Percentiles rank a stretch among this genome's conserved stretches.
These are phyloP conservation scores for Athrips mouffetella DNA, from an alignment of 2,888 invertebrate genomes.

Conservation along the genomic window DNA sequence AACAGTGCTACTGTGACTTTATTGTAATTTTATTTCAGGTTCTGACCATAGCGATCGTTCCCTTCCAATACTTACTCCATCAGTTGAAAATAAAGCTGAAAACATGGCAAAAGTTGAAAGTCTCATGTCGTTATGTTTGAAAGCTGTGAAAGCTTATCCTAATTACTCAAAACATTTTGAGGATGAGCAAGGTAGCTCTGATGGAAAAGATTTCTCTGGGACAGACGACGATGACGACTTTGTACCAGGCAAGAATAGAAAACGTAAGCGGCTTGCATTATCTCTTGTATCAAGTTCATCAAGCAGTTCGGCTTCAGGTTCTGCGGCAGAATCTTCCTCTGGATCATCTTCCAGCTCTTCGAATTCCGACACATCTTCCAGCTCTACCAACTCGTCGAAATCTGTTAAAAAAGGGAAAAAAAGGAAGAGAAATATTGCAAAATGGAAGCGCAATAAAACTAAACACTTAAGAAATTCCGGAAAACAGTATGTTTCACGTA, in stretches of 20 bases:
- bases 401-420: conserved; percentile 3
- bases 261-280: not conserved
- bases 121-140: no score
- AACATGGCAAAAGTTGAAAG: no score
- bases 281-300: not conserved
- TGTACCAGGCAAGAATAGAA: not conserved
- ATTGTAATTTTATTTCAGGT: no score
- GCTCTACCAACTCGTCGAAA: not conserved
- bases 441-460: not conserved
- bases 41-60: no score
- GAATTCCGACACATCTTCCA: not conserved
- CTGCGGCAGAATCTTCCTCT: not conserved
- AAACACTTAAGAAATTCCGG: conserved; percentile 3
- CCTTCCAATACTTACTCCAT: no score
- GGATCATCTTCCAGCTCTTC: not conserved
- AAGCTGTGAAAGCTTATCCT: no score
- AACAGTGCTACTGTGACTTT: no score
- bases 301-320: not conserved
- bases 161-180: no score
- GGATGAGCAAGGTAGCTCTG: not conserved
- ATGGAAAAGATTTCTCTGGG: conserved; percentile 3
- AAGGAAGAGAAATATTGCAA: not conserved
- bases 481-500: not conserved
- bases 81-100: no score
- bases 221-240: conserved; percentile 1